Conservation (phyloP, 2,113 vertebrate genomes). For the Myotis davidii region DNA sequence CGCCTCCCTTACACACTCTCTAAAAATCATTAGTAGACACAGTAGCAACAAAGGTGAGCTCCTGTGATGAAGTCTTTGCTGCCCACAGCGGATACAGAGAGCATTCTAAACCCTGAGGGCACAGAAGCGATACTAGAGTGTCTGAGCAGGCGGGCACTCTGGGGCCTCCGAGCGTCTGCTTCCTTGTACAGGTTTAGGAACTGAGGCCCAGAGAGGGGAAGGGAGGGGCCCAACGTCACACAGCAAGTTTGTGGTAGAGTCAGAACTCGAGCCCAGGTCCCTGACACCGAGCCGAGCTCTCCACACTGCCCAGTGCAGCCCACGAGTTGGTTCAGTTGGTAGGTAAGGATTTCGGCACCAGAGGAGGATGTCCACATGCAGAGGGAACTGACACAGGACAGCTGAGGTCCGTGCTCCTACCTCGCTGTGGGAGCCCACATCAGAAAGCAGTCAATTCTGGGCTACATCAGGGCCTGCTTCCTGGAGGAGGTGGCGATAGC, state of each 20-base stretch:
- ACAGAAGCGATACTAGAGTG: background rate
- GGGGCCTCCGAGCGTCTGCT: no score
- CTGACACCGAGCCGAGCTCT: background rate
- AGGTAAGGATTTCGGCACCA: background rate
- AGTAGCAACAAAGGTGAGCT: background rate
- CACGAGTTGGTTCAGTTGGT: background rate
- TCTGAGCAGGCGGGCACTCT: background rate
- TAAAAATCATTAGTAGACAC: background rate
- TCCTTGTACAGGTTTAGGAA: background rate
- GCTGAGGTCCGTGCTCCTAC: accelerated
- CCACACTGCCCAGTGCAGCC: background rate
- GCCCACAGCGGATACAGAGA: background rate
- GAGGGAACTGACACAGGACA: background rate
- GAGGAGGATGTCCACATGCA: background rate
- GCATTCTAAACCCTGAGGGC: background rate
- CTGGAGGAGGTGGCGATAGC: background rate
- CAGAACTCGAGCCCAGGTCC: background rate
- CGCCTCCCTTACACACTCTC: background rate
- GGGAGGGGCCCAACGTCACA: background rate
- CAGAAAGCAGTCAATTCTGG: background rate
- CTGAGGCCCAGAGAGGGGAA: background rate
- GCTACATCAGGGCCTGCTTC: background rate
- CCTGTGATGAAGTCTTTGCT: background rate
- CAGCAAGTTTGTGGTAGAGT: background rate
- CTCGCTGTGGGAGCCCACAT: accelerated